These are phyloP conservation scores for Limulus polyphemus DNA, from an alignment of 2,888 invertebrate species.

Conservation along the genomic window DNA sequence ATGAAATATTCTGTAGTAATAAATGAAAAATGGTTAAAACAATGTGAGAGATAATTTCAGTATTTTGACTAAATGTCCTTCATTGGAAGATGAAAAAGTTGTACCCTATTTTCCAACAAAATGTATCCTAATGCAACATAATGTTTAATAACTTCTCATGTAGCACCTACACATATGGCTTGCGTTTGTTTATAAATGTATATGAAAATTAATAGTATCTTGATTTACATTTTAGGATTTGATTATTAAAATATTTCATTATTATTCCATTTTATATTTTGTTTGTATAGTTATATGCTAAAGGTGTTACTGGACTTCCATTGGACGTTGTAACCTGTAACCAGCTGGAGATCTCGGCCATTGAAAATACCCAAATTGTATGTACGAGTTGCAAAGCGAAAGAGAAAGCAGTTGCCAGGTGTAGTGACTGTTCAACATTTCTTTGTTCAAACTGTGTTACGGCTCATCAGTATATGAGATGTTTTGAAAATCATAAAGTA, in stretches of 20 bases:
- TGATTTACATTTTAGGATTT: not conserved
- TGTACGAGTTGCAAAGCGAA: slow-evolving; percentile 94
- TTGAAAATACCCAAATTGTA: slow-evolving; percentile 52
- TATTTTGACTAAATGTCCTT: too few relatives aligned
- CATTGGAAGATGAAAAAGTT: too few relatives aligned
- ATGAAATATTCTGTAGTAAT: too few relatives aligned
- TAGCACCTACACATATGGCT: too few relatives aligned
- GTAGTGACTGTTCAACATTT: slow-evolving; percentile 88
- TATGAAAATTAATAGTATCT: not conserved
- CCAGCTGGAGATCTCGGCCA: slow-evolving; percentile 42
- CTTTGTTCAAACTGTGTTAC: slow-evolving; percentile 87
- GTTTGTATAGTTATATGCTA: slow-evolving; percentile 34
- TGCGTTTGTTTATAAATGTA: not conserved
- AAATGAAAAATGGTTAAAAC: too few relatives aligned
- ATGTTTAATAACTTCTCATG: too few relatives aligned
- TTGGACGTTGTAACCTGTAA: slow-evolving; percentile 70
- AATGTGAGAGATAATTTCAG: too few relatives aligned
- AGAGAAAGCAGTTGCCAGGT: slow-evolving; percentile 72
- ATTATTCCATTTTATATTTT: slow-evolving; percentile 1
- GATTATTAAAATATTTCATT: not conserved
- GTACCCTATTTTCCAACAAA: too few relatives aligned
- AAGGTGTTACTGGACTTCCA: slow-evolving; percentile 64
- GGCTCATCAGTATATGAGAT: slow-evolving; percentile 91
- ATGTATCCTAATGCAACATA: too few relatives aligned
- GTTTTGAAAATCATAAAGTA: slow-evolving; percentile 76